Evolutionary conservation across 2,888 invertebrate species (phyloP), one percentile per base, ranked within the genome.

Genomic region (Phasia obesa): DNA sequence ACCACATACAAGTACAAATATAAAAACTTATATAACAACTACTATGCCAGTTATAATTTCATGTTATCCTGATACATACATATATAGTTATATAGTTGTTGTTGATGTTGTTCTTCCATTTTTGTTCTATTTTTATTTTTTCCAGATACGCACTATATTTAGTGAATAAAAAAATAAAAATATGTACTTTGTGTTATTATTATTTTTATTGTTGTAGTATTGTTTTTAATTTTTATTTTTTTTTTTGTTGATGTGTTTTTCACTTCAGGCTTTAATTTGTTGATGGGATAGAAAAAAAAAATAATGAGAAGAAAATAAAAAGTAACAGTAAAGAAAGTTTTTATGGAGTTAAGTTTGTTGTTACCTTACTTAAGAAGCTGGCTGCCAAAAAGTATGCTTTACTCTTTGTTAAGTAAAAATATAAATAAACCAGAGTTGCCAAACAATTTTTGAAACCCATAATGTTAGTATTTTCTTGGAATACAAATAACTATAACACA

Each of bases 181-280:
- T 75, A 49, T 67, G 38, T 76, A 27, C 19, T 55, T 23, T n/a
- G 19, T 25, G 23, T 35, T 55, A 15, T 23, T 55, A 15, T 17
- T 31, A 6, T 44, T 17, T 62, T 38, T 73, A 27, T 73, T 31
- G 44, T 9, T 57, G 55, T 57, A 15, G 17, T 42, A 38, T 76
- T 59, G 21, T 51, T 51, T 42, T 49, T 47, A 44, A 4, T 57
- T 53, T 51, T 15, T 55, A 4, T 55, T 71, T 13, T 25, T 47
- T 19, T 57, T 65, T 7, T 31, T 70, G 49, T 49, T 70, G 35
- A 59, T 71, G 64, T 38, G 27, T n/a, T 64, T 74, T 75, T 57
- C 44, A 69, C 64, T 78, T 78, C 65, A 74, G 74, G 70, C 78
- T 78, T 82, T 78, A 78, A 82, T 82, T 78, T 82, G 82, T 78